Evolutionary conservation across 2,888 invertebrate species (phyloP).

Genomic region (Morpho helenor): DNA sequence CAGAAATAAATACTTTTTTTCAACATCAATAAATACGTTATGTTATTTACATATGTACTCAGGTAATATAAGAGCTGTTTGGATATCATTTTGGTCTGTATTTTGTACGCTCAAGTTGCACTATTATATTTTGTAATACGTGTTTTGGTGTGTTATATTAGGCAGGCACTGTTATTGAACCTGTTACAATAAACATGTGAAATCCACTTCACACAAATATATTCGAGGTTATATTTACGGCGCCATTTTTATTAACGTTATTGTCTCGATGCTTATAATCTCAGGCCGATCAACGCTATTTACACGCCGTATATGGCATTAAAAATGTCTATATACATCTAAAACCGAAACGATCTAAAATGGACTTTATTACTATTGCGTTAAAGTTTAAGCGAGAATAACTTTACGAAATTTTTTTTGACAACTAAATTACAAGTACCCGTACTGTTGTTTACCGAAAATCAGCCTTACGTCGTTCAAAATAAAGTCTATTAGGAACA

Average conservation of each 20-base stretch:
- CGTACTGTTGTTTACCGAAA: conserved; percentile 64
- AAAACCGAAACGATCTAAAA: conserved; percentile 18
- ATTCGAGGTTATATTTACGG: conserved; percentile 14
- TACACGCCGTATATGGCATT: conserved; percentile 45
- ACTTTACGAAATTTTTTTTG: conserved; percentile 41
- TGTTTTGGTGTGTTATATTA: conserved; percentile 36
- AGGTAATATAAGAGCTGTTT: conserved; percentile 49
- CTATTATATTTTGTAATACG: conserved; percentile 35
- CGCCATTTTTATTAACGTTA: conserved; percentile 34
- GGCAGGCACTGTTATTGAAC: conserved; percentile 47
- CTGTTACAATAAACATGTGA: conserved; percentile 9
- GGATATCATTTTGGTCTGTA: conserved; percentile 71
- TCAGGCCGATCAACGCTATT: conserved; percentile 50
- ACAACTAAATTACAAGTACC: conserved; percentile 50
- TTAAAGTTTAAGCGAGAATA: conserved; percentile 47
- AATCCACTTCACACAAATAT: conserved; percentile 8
- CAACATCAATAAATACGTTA: conserved; percentile 59
- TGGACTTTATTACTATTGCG: conserved; percentile 14
- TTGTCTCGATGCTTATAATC: conserved; percentile 54
- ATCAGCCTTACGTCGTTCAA: conserved; percentile 67
- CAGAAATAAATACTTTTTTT: conserved; percentile 40
- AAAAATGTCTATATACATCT: conserved; percentile 47
- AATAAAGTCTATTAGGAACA: conserved; percentile 75
- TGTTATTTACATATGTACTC: conserved; percentile 49
- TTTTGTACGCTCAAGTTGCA: conserved; percentile 73